Percentiles rank a stretch among this genome's conserved stretches.
Conservation (phyloP, 53 echinoderm and acorn worm genomes). For the Glandiceps talaboti region DNA sequence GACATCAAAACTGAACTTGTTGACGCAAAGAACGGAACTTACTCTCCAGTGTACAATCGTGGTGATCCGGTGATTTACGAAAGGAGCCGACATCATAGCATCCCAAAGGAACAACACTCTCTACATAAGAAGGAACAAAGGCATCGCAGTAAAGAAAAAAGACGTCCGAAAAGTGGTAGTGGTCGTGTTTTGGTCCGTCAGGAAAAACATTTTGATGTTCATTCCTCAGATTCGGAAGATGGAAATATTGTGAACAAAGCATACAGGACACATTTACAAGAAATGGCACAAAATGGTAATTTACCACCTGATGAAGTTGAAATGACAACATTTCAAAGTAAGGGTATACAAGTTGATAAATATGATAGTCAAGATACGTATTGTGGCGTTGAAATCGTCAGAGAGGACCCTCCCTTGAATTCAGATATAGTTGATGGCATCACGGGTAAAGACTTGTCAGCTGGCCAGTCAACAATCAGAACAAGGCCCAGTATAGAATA, state of each 20-base stretch:
- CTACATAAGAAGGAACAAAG: neutral
- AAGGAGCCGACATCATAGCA: neutral
- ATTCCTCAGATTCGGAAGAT: neutral
- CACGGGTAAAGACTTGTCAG: no score
- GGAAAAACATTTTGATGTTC: neutral
- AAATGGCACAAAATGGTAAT: neutral
- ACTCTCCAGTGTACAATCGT: neutral
- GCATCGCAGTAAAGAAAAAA: neutral
- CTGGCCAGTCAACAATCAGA: no score
- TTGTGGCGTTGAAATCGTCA: neutral
- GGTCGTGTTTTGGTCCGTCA: neutral
- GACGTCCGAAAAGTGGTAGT: neutral
- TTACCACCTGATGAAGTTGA: neutral
- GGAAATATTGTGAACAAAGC: neutral
- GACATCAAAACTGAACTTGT: neutral
- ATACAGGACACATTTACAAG: neutral
- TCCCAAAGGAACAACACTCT: neutral
- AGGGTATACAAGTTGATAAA: neutral
- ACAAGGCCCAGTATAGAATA: no score
- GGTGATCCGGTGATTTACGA: neutral
- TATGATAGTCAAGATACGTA: neutral
- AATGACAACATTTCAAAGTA: neutral
- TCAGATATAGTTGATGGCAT: no score
- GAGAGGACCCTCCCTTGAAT: neutral
- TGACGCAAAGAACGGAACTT: neutral